phyloP scores from a whole-genome alignment of 2,797 vertebrate species.

The Gadopsis bispinosus region DNA sequence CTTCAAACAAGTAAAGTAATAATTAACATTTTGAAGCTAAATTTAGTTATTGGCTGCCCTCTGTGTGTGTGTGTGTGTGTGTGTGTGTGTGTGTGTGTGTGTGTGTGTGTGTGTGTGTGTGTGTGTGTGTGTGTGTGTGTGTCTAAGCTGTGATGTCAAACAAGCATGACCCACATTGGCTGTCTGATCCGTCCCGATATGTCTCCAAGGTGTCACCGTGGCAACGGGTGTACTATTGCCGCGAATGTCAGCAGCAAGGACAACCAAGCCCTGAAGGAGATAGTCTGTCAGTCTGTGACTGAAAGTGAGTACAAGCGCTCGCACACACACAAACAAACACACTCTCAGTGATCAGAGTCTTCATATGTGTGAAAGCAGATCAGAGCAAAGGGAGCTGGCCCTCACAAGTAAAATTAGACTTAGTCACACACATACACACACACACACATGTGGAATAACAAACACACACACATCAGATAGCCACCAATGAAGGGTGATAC shows the following conservation, averaged over 20 bases:
- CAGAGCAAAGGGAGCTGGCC: conserved; percentile 51
- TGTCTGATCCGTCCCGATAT: conserved; percentile 46
- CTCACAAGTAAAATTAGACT: conserved; percentile 65
- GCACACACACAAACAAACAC: conserved; percentile 40
- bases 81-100: conserved; percentile 14
- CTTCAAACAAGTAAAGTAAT: background rate
- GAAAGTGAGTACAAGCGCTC: conserved; percentile 33
- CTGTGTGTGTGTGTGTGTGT: conserved; percentile 15
- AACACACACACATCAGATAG: conserved; percentile 29
- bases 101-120: background rate
- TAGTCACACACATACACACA: conserved; percentile 12
- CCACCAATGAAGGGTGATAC: conserved; percentile 13
- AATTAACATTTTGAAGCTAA: conserved; percentile 10
- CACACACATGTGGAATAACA: conserved; percentile 42
- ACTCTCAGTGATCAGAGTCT: conserved; percentile 29
- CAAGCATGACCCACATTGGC: conserved; percentile 69
- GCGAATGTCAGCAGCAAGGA: conserved; percentile 67
- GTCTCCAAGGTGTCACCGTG: conserved; percentile 67
- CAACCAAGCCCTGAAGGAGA: conserved; percentile 59
- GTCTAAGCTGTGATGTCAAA: conserved; percentile 40
- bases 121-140: conserved; percentile 13
- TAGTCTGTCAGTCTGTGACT: conserved; percentile 60
- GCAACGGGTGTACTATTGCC: conserved; percentile 64
- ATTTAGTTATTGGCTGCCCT: background rate
- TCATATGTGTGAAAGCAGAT: conserved; percentile 65